Evolutionary conservation across 2,113 vertebrate genomes (phyloP).

Genomic region (Oostethus manadensis): DNA sequence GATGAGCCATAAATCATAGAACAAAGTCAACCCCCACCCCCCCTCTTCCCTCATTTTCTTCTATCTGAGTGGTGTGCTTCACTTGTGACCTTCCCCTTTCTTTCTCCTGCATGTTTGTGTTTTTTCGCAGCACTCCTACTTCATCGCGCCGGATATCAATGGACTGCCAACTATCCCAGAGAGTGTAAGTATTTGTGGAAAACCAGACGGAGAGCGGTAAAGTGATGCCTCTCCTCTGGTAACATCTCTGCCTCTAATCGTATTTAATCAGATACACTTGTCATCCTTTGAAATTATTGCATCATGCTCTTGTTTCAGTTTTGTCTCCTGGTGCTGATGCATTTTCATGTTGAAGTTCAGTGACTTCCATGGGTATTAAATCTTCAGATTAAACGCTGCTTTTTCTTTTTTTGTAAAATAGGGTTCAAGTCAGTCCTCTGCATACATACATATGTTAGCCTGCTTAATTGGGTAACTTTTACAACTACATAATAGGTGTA

Average conservation of each 20-base stretch:
- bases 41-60: constrained; percentile 42
- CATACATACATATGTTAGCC: neutral
- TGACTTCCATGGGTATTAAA: constrained; percentile 32
- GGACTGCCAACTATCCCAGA: constrained; percentile 97
- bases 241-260: constrained; percentile 58
- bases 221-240: constrained; percentile 47
- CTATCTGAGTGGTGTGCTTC: constrained; percentile 49
- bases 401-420: constrained; percentile 24
- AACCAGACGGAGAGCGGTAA: constrained; percentile 26
- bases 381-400: constrained; percentile 27
- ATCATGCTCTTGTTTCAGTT: constrained; percentile 55
- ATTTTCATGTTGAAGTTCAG: constrained; percentile 42
- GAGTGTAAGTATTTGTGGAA: constrained; percentile 83
- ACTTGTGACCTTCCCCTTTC: constrained; percentile 58
- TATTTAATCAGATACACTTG: constrained; percentile 61
- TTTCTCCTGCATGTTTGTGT: constrained; percentile 59
- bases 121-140: constrained; percentile 85
- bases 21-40: constrained; percentile 56
- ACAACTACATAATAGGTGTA: constrained; percentile 4
- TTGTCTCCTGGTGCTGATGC: constrained; percentile 41
- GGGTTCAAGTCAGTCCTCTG: constrained; percentile 10
- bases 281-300: constrained; percentile 66
- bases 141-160: constrained; percentile 92
- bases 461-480: constrained; percentile 8
- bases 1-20: constrained; percentile 71